A percentile compares a stretch with the other conserved stretches of the same genome.
Evolutionary conservation across 1,140 invertebrate species (phyloP).

Genomic region (Camponotus pennsylvanicus): DNA sequence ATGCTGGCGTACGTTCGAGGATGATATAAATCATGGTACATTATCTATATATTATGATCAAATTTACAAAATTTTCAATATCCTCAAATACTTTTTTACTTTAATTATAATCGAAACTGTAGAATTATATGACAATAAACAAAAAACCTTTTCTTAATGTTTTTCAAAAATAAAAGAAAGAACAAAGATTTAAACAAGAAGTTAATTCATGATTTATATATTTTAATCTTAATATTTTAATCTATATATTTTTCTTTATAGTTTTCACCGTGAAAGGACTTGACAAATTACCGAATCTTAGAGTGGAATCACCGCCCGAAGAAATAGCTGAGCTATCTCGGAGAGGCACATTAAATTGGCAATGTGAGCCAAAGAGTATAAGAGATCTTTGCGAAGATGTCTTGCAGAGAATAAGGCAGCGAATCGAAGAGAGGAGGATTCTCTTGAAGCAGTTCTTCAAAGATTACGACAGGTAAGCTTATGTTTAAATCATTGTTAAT

Average conservation of each 20-base stretch:
- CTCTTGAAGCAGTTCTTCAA: slow-evolving; percentile 89
- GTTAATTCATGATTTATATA: not conserved
- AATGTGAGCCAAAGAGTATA: slow-evolving; percentile 76
- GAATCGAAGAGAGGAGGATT: slow-evolving; percentile 86
- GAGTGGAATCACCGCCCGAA: slow-evolving; percentile 83
- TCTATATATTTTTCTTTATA: slow-evolving; percentile 69
- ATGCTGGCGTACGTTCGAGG: slow-evolving; percentile 90
- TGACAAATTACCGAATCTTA: slow-evolving; percentile 88
- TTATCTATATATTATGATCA: not conserved
- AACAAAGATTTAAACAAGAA: too few relatives aligned
- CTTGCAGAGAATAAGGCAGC: slow-evolving; percentile 85
- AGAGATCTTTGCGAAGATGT: slow-evolving; percentile 87
- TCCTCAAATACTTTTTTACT: too few relatives aligned
- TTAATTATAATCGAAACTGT: not conserved
- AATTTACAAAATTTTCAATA: not conserved
- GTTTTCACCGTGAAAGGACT: slow-evolving; percentile 90
- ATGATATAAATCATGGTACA: slow-evolving; percentile 89
- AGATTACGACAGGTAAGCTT: slow-evolving; percentile 89
- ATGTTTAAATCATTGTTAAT: not conserved
- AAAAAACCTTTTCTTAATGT: not conserved
- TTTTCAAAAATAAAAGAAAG: not conserved
- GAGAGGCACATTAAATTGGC: slow-evolving; percentile 86
- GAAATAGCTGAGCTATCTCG: slow-evolving; percentile 84
- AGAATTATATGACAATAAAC: not conserved
- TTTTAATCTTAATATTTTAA: not conserved